phyloP scores from a whole-genome alignment of 2,797 vertebrate species.

The Numenius phaeopus region DNA sequence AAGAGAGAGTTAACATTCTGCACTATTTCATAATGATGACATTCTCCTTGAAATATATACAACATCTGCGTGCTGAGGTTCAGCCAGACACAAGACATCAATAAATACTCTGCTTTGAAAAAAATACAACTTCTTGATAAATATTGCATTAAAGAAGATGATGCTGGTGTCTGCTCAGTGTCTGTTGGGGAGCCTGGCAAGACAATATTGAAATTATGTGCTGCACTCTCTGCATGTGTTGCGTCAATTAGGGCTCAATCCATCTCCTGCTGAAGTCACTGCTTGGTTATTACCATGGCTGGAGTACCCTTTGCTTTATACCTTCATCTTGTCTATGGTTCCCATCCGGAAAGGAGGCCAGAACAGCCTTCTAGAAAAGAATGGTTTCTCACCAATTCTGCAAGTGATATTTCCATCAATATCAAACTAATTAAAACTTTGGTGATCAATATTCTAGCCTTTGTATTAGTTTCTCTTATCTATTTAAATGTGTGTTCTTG shows the following conservation, averaged over 20 bases:
- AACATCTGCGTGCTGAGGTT: neutral
- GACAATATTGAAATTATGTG: neutral
- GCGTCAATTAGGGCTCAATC: neutral
- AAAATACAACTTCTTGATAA: conserved; percentile 30
- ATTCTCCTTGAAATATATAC: conserved; percentile 10
- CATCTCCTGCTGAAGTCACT: neutral
- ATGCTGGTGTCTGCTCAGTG: neutral
- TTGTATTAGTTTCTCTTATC: conserved; percentile 40
- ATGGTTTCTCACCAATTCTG: neutral
- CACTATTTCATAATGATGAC: conserved; percentile 13
- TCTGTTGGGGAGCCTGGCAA: neutral
- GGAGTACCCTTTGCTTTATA: neutral
- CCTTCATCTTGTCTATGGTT: neutral
- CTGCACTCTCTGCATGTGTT: neutral
- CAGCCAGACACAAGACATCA: neutral
- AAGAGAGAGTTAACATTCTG: neutral
- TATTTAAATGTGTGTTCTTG: neutral
- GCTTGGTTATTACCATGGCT: neutral
- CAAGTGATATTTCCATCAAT: neutral
- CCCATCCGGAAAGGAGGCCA: neutral
- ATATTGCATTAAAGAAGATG: conserved; percentile 45
- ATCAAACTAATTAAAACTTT: conserved; percentile 30
- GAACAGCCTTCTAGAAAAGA: neutral
- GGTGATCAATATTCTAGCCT: neutral
- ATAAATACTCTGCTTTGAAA: conserved; percentile 21